A percentile compares a stretch with the other conserved stretches of the same genome.
These are phyloP conservation scores for Archips xylosteana DNA, from an alignment of 2,888 invertebrate species.

Conservation along the genomic window DNA sequence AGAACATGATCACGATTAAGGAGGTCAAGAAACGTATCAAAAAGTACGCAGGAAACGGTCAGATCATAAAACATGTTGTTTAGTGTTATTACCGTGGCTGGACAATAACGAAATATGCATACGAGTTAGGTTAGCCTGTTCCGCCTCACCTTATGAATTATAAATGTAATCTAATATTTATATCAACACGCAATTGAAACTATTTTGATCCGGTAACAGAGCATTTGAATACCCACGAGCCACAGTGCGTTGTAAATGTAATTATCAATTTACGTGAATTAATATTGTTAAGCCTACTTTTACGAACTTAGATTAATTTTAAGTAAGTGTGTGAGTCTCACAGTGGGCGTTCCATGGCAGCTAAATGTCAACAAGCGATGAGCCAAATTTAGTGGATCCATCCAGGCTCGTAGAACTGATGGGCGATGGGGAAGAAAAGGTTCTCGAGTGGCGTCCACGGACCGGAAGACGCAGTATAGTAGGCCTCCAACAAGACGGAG, in stretches of 20 bases:
- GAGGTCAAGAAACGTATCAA: slow-evolving; percentile 32
- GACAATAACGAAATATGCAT: slow-evolving; percentile 48
- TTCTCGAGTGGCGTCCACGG: too few species aligned
- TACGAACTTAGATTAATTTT: not conserved
- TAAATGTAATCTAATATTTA: slow-evolving; percentile 72
- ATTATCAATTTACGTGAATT: slow-evolving; percentile 37
- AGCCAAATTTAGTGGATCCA: too few species aligned
- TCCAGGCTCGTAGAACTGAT: too few species aligned
- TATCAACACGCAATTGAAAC: slow-evolving; percentile 66
- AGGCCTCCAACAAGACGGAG: too few species aligned
- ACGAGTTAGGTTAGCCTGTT: slow-evolving; percentile 52
- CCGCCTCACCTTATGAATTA: slow-evolving; percentile 71
- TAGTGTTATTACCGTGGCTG: slow-evolving; percentile 30
- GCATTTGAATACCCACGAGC: slow-evolving; percentile 59
- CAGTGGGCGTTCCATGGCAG: too few species aligned
- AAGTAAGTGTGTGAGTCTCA: not conserved
- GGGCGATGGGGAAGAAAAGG: too few species aligned
- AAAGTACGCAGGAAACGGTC: slow-evolving; percentile 25
- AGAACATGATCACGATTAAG: slow-evolving; percentile 3
- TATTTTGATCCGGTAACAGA: slow-evolving; percentile 74
- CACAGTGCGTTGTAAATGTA: slow-evolving; percentile 47
- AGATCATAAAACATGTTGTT: slow-evolving; percentile 37
- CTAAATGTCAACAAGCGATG: too few species aligned
- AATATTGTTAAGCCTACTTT: not conserved
- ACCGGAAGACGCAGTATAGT: too few species aligned